phyloP scores from a whole-genome alignment of 2,113 vertebrate genomes.

The Gobius niger region DNA sequence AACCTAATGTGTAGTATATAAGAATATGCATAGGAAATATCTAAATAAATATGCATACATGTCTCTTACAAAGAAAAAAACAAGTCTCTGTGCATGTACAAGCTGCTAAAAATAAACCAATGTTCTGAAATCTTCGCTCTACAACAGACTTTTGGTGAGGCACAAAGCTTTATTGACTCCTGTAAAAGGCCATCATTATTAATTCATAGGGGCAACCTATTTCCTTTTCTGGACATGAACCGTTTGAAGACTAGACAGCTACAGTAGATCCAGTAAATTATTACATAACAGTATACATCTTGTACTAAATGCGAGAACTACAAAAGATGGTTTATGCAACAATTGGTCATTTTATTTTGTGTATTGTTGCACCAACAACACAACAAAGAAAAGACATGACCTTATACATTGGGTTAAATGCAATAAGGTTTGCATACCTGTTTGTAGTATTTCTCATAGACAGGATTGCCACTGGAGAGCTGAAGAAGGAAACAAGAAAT shows the following conservation, averaged over 20 bases:
- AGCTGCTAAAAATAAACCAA: conserved; percentile 35
- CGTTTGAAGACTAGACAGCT: conserved; percentile 13
- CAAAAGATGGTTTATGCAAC: no score
- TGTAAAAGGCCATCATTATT: conserved; percentile 66
- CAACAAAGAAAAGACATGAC: neutral
- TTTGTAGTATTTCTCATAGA: conserved; percentile 97
- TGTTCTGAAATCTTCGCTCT: conserved; percentile 27
- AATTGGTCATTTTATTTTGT: neutral
- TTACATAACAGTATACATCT: no score
- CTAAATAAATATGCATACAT: neutral
- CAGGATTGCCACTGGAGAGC: conserved; percentile 95
- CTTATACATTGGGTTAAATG: neutral
- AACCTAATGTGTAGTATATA: neutral
- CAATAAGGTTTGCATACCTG: conserved; percentile 81
- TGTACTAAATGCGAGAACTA: no score
- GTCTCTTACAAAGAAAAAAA: no score
- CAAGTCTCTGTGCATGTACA: neutral
- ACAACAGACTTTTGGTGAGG: conserved; percentile 37
- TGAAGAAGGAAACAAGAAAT: conserved; percentile 57
- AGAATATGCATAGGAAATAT: neutral
- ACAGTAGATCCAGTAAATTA: no score
- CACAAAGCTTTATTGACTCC: conserved; percentile 40
- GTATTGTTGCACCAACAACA: neutral
- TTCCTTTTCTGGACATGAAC: conserved; percentile 52
- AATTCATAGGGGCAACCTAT: conserved; percentile 63